Evolutionary conservation across 2,888 invertebrate genomes (phyloP).

Genomic region (Augiades crinisus): DNA sequence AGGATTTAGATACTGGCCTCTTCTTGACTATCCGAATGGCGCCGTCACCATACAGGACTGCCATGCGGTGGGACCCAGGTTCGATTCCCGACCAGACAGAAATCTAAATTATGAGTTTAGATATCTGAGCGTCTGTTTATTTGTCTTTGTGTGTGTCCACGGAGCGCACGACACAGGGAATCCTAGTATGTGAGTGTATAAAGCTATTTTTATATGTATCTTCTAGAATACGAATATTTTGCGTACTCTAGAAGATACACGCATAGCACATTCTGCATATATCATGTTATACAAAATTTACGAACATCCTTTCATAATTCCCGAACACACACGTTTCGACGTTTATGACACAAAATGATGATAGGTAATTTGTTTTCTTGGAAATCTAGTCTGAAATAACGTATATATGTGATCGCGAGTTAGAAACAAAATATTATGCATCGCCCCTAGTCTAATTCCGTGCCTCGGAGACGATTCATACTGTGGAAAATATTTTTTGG

Average conservation of each 20-base stretch:
- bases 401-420: slow-evolving; percentile 42
- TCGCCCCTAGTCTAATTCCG: slow-evolving; percentile 57
- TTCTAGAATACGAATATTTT: slow-evolving; percentile 3
- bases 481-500: slow-evolving; percentile 60
- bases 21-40: no score
- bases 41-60: no score
- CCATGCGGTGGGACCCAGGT: no score
- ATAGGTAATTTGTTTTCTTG: slow-evolving; percentile 42
- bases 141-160: no score
- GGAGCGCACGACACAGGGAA: no score
- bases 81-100: no score
- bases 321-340: slow-evolving; percentile 23
- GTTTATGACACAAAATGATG: slow-evolving; percentile 50
- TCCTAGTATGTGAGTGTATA: no score
- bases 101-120: no score
- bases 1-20: slow-evolving; percentile 6
- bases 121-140: no score
- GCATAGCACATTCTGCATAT: no score
- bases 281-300: slow-evolving; percentile 23
- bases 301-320: slow-evolving; percentile 26
- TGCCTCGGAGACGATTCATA: slow-evolving; percentile 47
- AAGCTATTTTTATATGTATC: no score
- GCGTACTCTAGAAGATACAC: no score
- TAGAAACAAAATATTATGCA: slow-evolving; percentile 40
- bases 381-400: slow-evolving; percentile 55